These are phyloP conservation scores for Crepidodera aurea DNA, from an alignment of 2,888 invertebrate species.

Conservation along the genomic window DNA sequence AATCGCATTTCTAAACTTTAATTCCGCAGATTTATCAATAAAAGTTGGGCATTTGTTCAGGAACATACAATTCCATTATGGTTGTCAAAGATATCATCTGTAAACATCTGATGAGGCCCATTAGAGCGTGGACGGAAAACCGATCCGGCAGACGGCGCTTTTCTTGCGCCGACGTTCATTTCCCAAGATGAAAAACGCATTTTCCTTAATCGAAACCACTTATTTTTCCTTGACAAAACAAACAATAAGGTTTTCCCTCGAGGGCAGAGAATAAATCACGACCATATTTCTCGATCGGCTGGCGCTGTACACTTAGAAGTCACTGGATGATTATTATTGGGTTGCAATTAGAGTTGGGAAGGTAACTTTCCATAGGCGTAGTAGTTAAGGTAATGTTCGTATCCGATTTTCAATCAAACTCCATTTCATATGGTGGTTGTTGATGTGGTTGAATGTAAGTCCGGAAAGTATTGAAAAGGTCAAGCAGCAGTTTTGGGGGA, in stretches of 20 bases:
- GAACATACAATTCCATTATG: conserved; percentile 17
- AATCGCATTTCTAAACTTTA: not conserved
- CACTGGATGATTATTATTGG: too few relatives aligned
- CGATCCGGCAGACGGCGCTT: conserved; percentile 19
- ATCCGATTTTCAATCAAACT: too few relatives aligned
- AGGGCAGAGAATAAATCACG: conserved; percentile 22
- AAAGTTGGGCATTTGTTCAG: conserved; percentile 17
- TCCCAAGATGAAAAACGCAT: conserved; percentile 32
- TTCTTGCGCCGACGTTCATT: conserved; percentile 32
- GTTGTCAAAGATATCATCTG: conserved; percentile 30
- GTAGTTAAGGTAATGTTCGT: too few relatives aligned
- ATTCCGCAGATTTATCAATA: conserved; percentile 12
- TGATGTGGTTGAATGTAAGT: too few relatives aligned
- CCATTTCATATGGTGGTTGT: too few relatives aligned
- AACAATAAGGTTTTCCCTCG: conserved; percentile 26
- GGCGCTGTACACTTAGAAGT: not conserved
- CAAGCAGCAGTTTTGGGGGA: too few relatives aligned
- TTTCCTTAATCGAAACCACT: conserved; percentile 34
- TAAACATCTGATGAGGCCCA: conserved; percentile 32
- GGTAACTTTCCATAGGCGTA: too few relatives aligned
- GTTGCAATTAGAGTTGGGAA: too few relatives aligned
- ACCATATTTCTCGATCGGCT: conserved; percentile 19
- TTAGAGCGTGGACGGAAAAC: conserved; percentile 24
- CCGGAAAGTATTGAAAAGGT: too few relatives aligned
- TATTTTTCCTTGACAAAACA: conserved; percentile 31